phyloP scores from a whole-genome alignment of 2,113 vertebrate species.

The Percopsis transmontana region DNA sequence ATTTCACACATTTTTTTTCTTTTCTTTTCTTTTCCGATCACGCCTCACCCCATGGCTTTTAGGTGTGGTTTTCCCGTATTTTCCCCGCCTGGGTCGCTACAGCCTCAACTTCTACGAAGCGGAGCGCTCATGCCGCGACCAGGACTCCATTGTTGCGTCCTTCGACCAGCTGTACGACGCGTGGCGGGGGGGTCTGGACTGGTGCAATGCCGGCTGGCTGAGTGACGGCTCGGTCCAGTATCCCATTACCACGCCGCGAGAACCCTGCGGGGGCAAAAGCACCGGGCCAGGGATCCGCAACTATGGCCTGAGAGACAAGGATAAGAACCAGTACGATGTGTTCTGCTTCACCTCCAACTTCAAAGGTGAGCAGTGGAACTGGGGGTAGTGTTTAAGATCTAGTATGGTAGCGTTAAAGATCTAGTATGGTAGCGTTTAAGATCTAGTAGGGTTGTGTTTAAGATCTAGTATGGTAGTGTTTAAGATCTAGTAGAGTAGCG shows the following conservation, averaged over 20 bases:
- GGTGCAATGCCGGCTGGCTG: slow-evolving; percentile 98
- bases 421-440: too few species aligned
- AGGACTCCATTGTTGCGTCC: slow-evolving; percentile 90
- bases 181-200: slow-evolving; percentile 91
- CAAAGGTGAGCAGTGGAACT: slow-evolving; percentile 79
- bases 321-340: slow-evolving; percentile 91
- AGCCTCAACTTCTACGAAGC: slow-evolving; percentile 92
- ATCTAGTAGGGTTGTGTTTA: too few species aligned
- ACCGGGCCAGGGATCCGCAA: slow-evolving; percentile 88
- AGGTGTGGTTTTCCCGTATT: slow-evolving; percentile 94
- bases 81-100: slow-evolving; percentile 89
- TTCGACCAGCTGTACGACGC: slow-evolving; percentile 91
- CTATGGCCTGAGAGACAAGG: slow-evolving; percentile 93
- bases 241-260: slow-evolving; percentile 90
- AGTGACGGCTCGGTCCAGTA: slow-evolving; percentile 93
- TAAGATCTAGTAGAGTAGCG: too few species aligned
- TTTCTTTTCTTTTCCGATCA: background rate
- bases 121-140: slow-evolving; percentile 84
- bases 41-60: background rate
- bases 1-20: too few species aligned
- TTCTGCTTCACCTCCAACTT: slow-evolving; percentile 97
- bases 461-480: too few species aligned
- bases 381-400: background rate
- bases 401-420: too few species aligned
- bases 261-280: slow-evolving; percentile 91